Conservation (phyloP, 1,140 invertebrate species). For the Cydia amplana region DNA sequence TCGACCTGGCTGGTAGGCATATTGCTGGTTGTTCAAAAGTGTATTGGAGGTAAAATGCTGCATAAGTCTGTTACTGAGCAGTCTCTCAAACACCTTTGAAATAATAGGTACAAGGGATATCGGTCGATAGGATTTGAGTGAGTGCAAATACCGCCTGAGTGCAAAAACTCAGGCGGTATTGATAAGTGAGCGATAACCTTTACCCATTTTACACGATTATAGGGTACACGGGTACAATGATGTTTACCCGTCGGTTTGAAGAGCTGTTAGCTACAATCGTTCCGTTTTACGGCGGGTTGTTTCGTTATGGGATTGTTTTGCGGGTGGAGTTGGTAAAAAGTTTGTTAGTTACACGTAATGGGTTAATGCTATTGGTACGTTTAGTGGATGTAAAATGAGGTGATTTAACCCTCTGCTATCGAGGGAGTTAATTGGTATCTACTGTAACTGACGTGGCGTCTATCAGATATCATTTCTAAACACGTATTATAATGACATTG, state of each 20-base stretch:
- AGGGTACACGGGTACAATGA: constrained; percentile 57
- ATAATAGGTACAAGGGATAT: no score
- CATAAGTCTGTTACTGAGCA: no score
- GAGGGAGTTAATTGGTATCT: not conserved
- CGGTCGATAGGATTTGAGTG: no score
- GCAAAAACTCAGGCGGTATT: no score
- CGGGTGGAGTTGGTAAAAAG: not conserved
- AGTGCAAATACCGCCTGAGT: no score
- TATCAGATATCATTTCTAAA: not conserved
- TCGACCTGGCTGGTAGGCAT: no score
- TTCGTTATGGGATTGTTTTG: constrained; percentile 36
- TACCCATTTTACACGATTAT: not conserved
- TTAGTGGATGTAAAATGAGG: constrained; percentile 18
- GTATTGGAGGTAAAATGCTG: no score
- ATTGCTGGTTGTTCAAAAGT: no score
- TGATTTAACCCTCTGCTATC: constrained; percentile 10
- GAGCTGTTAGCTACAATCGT: constrained; percentile 68
- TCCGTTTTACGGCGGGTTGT: constrained; percentile 51
- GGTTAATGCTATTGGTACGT: not conserved
- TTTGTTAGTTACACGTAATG: constrained; percentile 22
- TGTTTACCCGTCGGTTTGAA: constrained; percentile 63
- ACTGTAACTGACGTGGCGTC: not conserved
- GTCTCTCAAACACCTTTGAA: no score
- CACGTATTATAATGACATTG: not conserved
- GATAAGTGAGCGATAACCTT: constrained; percentile 14